Evolutionary conservation across 2,113 vertebrate species (phyloP), one percentile per base, ranked within the genome.

Genomic region (Chlamydotis undulata): DNA sequence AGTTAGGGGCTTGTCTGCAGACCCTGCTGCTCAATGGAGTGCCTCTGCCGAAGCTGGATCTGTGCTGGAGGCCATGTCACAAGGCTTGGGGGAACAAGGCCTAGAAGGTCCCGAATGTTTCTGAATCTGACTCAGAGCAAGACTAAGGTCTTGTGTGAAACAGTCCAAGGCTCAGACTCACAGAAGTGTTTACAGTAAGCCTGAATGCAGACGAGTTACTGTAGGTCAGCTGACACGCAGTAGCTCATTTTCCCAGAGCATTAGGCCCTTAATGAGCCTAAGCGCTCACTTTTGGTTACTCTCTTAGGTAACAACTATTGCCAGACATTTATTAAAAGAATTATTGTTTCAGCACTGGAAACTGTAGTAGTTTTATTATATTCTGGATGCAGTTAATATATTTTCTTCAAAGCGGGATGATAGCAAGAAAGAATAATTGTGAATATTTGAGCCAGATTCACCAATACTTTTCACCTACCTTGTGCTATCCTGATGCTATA

Each of bases 211-310:
- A 43, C 1, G 7, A 11, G 35, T 83, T 94, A 11, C 55, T 69
- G 63, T 28, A 87, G 39, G 76, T 10, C 67, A 96, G 35, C 63
- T 88, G 90, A 94, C 2, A 4, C 69, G n/a, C 70, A 76, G 57
- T 52, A 83, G 45, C 24, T 80, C 53, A 45, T 88, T 83, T 45
- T 83, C 45, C n/a, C 59, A 61, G 45, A 64, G 28, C 82, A 57
- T 92, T 90, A 85, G 63, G 28, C 39, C 26, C 59, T 77, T 94
- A 88, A 86, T 76, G 75, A 96, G 24, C 26, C 82, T 45, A 68
- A 93, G 45, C 33, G 0, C 45, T 43, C 19, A 14, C 23, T 91
- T 64, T 49, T 49, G 49, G 35, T 68, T 83, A 11, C 3, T 2
- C 41, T 83, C 7, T 73, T 57, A 56, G 57, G 33, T 56, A 82